Base-by-base conservation (phyloP, 2,113 vertebrate species). In the Syngnathus floridae region DNA sequence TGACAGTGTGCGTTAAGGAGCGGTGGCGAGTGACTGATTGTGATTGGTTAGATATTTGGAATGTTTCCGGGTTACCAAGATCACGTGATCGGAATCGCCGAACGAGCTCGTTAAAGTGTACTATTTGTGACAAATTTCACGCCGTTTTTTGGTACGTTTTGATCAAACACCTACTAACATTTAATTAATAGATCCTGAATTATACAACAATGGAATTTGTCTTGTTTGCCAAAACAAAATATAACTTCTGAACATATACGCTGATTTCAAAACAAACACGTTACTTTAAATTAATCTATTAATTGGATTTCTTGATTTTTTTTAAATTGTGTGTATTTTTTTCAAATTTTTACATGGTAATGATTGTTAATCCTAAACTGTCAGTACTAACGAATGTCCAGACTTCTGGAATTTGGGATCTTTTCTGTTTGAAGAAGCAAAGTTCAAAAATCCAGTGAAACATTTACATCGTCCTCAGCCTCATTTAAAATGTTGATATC, bases 11-110 rank as follows among this genome's bases (percentile, higher is more conserved):
- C 64, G 66, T 72, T 31, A 67, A 77, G 48, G 67, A 76, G 69
- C 70, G 71, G 2, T 17, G 64, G 67, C 67, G 75, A 89, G 85
- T 85, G 84, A 90, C 88, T 87, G 84, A 75, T 76, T 87, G 69
- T 78, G 79, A 85, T 65, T 83, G 81, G 80, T 70, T 79, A 60
- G 73, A 86, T 82, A 85, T 56, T 35, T 19, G 31, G 62, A 85
- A 52, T 80, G 38, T 1, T 90, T 91, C 90, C 88, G 87, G 88
- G 87, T 88, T 85, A 86, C 7, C 1, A 0, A 1, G 9, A 43
- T 81, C 83, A 88, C 76, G 7, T 89, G 86, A 71, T 40, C 9
- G 1, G 13, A 45, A 59, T 65, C 43, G 60, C 54, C 73, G 73
- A 79, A 76, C 73, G 13, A 31, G 16, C 4, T 73, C 7, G 13